Base-by-base conservation (phyloP, 2,888 invertebrate genomes). In the Eupithecia tripunctaria region DNA sequence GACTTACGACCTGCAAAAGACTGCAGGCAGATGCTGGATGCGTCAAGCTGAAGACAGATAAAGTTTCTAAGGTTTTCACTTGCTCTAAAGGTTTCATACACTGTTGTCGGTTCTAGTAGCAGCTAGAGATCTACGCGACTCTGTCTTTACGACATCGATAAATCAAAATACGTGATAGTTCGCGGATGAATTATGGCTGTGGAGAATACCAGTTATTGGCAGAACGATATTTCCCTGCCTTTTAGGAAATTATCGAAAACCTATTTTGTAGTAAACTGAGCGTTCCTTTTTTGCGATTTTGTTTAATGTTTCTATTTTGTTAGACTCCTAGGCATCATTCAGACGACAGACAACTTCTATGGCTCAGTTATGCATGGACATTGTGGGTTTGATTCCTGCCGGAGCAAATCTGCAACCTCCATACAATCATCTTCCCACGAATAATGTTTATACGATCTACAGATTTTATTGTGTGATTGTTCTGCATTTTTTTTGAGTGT, bases 131-230 rank as follows among this genome's bases (percentile, higher is more conserved):
- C 38, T 6, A 14, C 5, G 38, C 12, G 21, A 38, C 14, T 64
- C 64, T 64, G 64, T 43, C 56, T 70, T 75, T 70, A 67, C 71
- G 72, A 73, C 73, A 70, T 62, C 77, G 62, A 80, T 80, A 79
- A 80, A 80, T 80, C 78, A 80, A 77, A 76, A 75, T 74, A 64
- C 75, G 68, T 70, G 70, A 70, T 75, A 75, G 74, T 76, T 76
- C 77, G 68, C 76, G 72, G 67, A 73, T 80, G 80, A 80, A 76
- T 77, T 79, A 79, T 80, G 75, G 73, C 68, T 72, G 65, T 70
- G 43, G 70, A 74, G 73, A 77, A 74, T 72, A 68, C 72, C 69
- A 79, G 78, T 75, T 79, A 78, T 77, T 73, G 79, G 77, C 73
- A 73, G 69, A 72, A 72, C 72, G 77, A 76, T 75, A 76, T 75